These are phyloP conservation scores for Sminthurinus aureus DNA, from an alignment of 2,888 invertebrate genomes.

Conservation along the genomic window DNA sequence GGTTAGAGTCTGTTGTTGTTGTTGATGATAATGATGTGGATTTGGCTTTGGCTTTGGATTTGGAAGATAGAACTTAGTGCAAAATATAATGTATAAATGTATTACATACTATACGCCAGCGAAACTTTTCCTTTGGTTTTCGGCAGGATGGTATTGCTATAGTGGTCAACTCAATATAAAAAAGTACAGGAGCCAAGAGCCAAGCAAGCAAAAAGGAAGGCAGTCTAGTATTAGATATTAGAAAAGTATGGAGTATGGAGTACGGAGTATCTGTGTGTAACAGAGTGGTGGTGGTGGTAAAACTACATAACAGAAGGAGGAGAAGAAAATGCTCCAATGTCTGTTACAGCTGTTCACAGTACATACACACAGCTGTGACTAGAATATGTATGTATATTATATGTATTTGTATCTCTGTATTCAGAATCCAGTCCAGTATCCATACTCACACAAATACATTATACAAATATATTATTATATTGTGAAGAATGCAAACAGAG, in stretches of 20 bases:
- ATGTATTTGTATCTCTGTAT: not conserved
- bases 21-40: not conserved
- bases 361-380: not conserved
- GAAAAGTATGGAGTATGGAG: too few species aligned
- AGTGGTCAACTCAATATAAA: conserved; percentile 1
- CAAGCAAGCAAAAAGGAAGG: too few species aligned
- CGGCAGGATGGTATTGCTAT: not conserved
- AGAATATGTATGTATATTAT: not conserved
- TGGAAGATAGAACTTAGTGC: not conserved
- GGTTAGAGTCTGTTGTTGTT: not conserved
- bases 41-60: not conserved
- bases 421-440: not conserved
- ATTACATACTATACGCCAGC: not conserved
- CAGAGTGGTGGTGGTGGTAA: too few species aligned
- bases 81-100: not conserved
- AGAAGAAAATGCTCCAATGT: not conserved
- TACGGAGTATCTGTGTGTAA: too few species aligned
- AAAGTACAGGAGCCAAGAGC: too few species aligned
- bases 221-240: too few species aligned
- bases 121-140: not conserved
- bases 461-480: not conserved
- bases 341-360: conserved; percentile 6
- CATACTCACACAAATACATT: not conserved
- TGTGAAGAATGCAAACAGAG: not conserved
- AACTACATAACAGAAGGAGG: too few species aligned